Conservation (phyloP, 2,888 invertebrate species). For the Xylophagus ater region DNA sequence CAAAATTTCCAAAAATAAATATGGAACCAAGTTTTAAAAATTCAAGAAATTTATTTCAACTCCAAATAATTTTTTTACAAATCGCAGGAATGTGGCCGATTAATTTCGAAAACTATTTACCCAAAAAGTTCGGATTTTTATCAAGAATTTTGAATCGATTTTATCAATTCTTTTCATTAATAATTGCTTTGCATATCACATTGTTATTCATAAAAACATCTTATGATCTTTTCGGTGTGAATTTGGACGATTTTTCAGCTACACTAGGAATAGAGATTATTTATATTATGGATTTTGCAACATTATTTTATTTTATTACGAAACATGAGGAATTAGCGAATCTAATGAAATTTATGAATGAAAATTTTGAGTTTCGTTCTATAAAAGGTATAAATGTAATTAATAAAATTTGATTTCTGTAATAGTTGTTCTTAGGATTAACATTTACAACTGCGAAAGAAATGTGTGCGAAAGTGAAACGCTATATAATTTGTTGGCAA, state of each 20-base stretch:
- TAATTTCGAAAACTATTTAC: background rate
- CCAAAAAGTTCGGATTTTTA: background rate
- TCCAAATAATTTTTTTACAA: background rate
- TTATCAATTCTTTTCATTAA: no score
- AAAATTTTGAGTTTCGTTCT: constrained; percentile 38
- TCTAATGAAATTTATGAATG: constrained; percentile 33
- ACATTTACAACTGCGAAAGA: constrained; percentile 14
- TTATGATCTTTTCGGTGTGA: constrained; percentile 8
- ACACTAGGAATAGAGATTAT: constrained; percentile 12
- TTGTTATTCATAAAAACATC: constrained; percentile 8
- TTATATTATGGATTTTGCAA: constrained; percentile 11
- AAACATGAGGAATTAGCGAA: constrained; percentile 33
- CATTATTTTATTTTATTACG: constrained; percentile 29
- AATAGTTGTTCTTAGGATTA: constrained; percentile 7
- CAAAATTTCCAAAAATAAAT: no score
- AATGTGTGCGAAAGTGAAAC: constrained; percentile 9
- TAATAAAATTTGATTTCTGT: background rate
- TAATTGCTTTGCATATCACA: constrained; percentile 7
- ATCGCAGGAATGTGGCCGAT: background rate
- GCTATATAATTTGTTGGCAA: constrained; percentile 11
- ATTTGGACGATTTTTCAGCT: constrained; percentile 11
- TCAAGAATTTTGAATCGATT: background rate
- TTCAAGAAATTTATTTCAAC: background rate
- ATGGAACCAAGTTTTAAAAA: no score
- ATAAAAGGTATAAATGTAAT: constrained; percentile 30